These are phyloP conservation scores for Paradoxurus hermaphroditus DNA, from an alignment of 2,113 vertebrate genomes.

Conservation along the genomic window DNA sequence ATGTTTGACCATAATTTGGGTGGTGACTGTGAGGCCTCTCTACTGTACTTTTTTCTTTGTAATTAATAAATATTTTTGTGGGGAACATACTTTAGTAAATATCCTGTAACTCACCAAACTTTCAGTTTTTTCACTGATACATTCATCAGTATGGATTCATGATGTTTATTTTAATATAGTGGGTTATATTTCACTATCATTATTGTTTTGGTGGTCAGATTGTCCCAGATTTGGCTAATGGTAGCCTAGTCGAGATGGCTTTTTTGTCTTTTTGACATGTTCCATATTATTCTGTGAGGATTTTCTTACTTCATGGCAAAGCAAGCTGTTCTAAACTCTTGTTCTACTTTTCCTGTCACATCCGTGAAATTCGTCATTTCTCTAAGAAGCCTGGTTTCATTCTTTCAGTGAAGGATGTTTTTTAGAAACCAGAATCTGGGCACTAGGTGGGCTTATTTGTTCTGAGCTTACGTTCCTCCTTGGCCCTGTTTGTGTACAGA, in stretches of 20 bases:
- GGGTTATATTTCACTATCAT: neutral
- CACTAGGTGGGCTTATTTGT: neutral
- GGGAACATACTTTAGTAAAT: neutral
- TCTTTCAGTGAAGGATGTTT: neutral
- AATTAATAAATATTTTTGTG: slow-evolving; percentile 7
- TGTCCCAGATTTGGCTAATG: neutral
- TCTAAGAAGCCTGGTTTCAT: neutral
- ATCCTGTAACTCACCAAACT: neutral
- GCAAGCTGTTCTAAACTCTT: neutral
- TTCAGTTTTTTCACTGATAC: neutral
- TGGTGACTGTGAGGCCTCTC: neutral
- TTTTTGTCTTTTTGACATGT: neutral
- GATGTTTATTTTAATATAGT: neutral
- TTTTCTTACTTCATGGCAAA: neutral
- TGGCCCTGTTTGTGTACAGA: neutral
- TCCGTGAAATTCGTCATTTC: neutral
- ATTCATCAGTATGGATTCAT: neutral
- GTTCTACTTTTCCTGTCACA: neutral
- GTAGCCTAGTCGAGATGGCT: neutral
- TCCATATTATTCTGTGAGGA: neutral
- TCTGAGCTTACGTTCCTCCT: neutral
- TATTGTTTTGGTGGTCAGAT: neutral
- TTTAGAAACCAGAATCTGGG: neutral
- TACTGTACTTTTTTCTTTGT: neutral
- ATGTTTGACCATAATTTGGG: neutral